Base-by-base conservation (phyloP, 1,140 invertebrate species). In the Hycleus phaleratus region DNA sequence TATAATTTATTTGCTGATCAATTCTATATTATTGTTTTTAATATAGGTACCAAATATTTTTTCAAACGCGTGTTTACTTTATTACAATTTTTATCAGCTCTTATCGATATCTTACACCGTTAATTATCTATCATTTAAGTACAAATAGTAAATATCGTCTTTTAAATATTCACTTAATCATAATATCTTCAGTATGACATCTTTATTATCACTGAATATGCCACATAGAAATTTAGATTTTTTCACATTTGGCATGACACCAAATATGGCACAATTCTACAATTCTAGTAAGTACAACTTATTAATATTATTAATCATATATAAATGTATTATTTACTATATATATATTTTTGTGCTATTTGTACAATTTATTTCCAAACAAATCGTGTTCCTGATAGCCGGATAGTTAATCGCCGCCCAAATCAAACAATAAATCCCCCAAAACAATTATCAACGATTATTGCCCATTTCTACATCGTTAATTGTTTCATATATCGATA, bases 111-210 rank as follows among this genome's bases (percentile, higher is more conserved):
- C 56, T 49, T 58, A 65, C 56, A 52, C 54, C 39, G 53, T 56
- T 65, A 68, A 68, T 68, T 67, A 67, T 67, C 42, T 59, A 59
- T 64, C 65, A 60, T 65, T 67, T 56, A 50, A 51, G 49, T 61
- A 68, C 67, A 64, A 64, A 69, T 69, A 69, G 67, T 70, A 65
- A 70, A 70, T 68, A 69, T 61, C 50, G 56, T 60, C 58, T 71
- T 69, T 71, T 69, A 69, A 71, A 71, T 71, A 71, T 71, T 69
- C 68, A 69, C 64, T 71, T 59, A 49, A 49, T 50, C 39, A 46
- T 64, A 59, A 66, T 64, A 63, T 68, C 63, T 54, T 61, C 66
- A 68, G 64, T 61, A 71, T 71, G 69, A 69, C 69, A 68, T 68
- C 68, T 54, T 63, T 68, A 46, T 42, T 68, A 46, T 50, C 63